Evolutionary conservation across 37 sponge, comb jelly and placozoan species (phyloP).

Genomic region (Hexactinellida sp.): DNA sequence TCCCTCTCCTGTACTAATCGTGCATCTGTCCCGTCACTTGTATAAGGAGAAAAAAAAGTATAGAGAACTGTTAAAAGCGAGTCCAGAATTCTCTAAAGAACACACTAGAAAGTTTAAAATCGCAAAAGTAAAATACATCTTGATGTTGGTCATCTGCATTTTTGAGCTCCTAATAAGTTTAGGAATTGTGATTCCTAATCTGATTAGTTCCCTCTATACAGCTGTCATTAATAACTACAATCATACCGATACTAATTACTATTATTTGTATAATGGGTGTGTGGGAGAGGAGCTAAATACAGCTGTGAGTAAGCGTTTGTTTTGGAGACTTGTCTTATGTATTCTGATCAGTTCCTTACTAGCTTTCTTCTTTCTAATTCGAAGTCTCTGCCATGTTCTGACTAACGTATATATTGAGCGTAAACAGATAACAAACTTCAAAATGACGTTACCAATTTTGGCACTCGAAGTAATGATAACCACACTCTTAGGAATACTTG

Average conservation of each 20-base stretch:
- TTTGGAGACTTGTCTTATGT: background rate
- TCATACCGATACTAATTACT: background rate
- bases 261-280: background rate
- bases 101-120: background rate
- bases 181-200: background rate
- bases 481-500: background rate
- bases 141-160: background rate
- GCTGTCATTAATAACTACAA: no score
- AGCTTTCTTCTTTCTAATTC: background rate
- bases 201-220: background rate
- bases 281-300: background rate
- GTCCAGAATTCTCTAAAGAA: background rate
- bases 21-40: background rate
- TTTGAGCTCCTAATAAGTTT: background rate
- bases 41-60: background rate
- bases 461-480: background rate
- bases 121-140: background rate
- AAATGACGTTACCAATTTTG: background rate
- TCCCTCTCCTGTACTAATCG: background rate
- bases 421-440: background rate
- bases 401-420: background rate
- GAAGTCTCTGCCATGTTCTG: background rate
- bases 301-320: background rate
- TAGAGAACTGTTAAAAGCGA: background rate
- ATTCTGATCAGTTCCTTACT: background rate